Percentiles rank a stretch among this genome's conserved stretches.
Conservation (phyloP, 2,888 invertebrate genomes). For the Cheilosia variabilis region DNA sequence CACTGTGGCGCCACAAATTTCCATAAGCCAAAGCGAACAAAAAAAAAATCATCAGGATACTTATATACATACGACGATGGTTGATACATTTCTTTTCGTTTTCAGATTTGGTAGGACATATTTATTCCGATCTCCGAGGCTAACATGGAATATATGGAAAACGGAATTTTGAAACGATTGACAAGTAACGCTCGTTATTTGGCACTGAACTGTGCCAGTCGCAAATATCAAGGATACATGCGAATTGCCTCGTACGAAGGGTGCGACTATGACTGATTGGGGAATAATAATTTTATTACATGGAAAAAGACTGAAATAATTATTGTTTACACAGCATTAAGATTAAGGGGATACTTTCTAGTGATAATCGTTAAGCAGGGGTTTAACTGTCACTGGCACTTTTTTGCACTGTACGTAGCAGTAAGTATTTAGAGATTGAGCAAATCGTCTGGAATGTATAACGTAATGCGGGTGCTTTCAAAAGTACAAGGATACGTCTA, state of each 20-base stretch:
- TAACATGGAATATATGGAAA: conserved; percentile 16
- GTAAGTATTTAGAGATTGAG: conserved; percentile 8
- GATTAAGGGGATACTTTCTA: conserved; percentile 66
- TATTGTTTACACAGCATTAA: conserved; percentile 74
- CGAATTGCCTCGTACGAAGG: background rate
- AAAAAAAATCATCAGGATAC: conserved; percentile 22
- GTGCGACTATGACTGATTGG: conserved; percentile 35
- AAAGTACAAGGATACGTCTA: conserved; percentile 5
- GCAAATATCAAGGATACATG: conserved; percentile 39
- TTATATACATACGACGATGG: conserved; percentile 8
- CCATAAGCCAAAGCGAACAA: conserved; percentile 71
- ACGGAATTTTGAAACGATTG: conserved; percentile 9
- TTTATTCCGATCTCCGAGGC: conserved; percentile 13
- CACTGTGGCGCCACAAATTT: conserved; percentile 80
- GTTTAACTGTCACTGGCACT: conserved; percentile 35
- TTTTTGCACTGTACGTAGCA: conserved; percentile 7
- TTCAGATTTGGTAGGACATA: conserved; percentile 51
- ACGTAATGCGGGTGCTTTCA: conserved; percentile 1
- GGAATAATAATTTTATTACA: conserved; percentile 71
- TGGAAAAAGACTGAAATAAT: conserved; percentile 68
- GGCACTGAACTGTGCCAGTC: conserved; percentile 13
- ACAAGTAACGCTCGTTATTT: conserved; percentile 4
- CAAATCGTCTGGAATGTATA: conserved; percentile 65
- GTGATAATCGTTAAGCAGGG: conserved; percentile 63
- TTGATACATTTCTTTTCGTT: conserved; percentile 57